Evolutionary conservation across 2,113 vertebrate genomes (phyloP).

Genomic region (Miniopterus natalensis): DNA sequence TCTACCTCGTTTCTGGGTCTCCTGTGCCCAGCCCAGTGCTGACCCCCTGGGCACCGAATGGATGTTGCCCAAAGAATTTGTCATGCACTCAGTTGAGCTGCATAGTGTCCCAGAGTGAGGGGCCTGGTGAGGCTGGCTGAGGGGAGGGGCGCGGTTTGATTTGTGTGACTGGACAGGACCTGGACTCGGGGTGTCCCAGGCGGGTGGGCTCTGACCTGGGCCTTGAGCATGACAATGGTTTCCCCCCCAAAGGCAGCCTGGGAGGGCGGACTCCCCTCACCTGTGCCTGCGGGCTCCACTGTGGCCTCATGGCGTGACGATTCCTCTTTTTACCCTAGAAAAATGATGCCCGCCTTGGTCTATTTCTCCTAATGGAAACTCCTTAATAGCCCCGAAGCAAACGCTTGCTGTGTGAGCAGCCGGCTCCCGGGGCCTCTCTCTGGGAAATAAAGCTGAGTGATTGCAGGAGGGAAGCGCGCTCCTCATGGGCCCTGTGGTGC

Average conservation of each 20-base stretch:
- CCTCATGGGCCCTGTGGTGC: fast-evolving
- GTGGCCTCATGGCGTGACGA: fast-evolving
- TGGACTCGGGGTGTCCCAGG: background rate
- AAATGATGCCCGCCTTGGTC: background rate
- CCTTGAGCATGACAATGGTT: background rate
- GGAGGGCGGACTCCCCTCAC: fast-evolving
- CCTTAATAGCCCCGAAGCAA: background rate
- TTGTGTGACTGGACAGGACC: too few relatives aligned
- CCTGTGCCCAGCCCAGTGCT: background rate
- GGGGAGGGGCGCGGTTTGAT: background rate
- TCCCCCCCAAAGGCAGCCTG: background rate
- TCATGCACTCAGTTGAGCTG: background rate
- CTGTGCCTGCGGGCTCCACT: fast-evolving
- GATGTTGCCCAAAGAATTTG: too few relatives aligned
- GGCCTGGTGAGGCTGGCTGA: fast-evolving
- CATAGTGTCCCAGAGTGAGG: background rate
- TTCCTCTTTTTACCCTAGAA: background rate
- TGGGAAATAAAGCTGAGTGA: background rate
- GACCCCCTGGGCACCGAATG: fast-evolving
- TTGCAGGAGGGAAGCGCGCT: background rate
- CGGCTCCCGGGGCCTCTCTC: background rate
- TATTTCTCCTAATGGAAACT: conserved; percentile 15
- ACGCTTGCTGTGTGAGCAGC: background rate
- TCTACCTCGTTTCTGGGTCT: background rate
- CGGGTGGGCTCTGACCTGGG: fast-evolving